Evolutionary conservation across 2,113 vertebrate genomes (phyloP).

Genomic region (Epinephelus cyanopodus): DNA sequence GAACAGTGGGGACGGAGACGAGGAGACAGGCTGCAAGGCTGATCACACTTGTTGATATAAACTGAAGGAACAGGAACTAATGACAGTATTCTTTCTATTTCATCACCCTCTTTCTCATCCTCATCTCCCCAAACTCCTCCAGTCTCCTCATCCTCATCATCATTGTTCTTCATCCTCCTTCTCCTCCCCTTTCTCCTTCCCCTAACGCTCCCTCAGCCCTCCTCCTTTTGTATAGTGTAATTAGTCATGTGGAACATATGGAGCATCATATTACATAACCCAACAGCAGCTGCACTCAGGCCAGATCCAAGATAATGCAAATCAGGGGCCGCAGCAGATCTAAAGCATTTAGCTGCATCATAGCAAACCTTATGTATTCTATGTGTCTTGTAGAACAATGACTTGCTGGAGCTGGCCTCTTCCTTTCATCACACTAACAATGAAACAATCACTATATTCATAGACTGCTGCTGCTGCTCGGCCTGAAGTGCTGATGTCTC

Average conservation of each 20-base stretch:
- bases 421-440: slow-evolving; percentile 46
- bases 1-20: slow-evolving; percentile 57
- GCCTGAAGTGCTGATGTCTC: slow-evolving; percentile 4
- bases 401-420: slow-evolving; percentile 29
- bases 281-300: slow-evolving; percentile 68
- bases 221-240: slow-evolving; percentile 63
- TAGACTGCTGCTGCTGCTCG: slow-evolving; percentile 1
- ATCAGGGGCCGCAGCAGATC: slow-evolving; percentile 45
- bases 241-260: slow-evolving; percentile 82
- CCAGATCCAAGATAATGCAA: slow-evolving; percentile 52
- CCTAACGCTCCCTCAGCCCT: slow-evolving; percentile 32
- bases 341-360: slow-evolving; percentile 47
- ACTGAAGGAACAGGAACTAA: slow-evolving; percentile 75
- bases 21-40: slow-evolving; percentile 61
- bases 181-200: slow-evolving; percentile 37
- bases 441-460: slow-evolving; percentile 46
- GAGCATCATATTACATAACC: slow-evolving; percentile 83
- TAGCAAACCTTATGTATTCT: slow-evolving; percentile 35
- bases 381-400: slow-evolving; percentile 43
- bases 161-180: slow-evolving; percentile 47
- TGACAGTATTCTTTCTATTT: slow-evolving; percentile 67
- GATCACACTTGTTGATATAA: slow-evolving; percentile 81
- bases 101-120: slow-evolving; percentile 40
- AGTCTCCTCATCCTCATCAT: slow-evolving; percentile 29
- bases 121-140: slow-evolving; percentile 35